phyloP scores from a whole-genome alignment of 2,113 vertebrate genomes.

The Gnathonemus echidnorhynchus region DNA sequence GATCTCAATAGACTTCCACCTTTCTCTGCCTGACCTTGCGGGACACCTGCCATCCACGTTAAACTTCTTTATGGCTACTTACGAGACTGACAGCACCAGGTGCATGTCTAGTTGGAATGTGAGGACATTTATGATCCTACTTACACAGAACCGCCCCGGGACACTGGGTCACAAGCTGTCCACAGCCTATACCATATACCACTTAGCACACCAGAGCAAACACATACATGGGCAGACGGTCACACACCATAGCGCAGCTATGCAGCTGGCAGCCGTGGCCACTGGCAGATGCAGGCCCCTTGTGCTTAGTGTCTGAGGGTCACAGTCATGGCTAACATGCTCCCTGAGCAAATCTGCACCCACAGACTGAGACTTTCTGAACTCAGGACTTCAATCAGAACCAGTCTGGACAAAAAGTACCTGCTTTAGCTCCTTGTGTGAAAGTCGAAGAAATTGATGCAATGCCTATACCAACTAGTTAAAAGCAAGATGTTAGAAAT shows the following conservation, averaged over 20 bases:
- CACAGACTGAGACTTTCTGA: neutral
- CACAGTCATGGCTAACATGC: neutral
- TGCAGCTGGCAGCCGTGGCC: neutral
- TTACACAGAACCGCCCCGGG: neutral
- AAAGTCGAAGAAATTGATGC: neutral
- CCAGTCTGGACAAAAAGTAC: neutral
- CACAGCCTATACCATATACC: neutral
- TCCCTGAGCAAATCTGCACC: neutral
- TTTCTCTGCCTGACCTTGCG: constrained; percentile 14
- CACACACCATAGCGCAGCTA: neutral
- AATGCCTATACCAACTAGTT: neutral
- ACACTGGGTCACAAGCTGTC: neutral
- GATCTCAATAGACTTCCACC: constrained; percentile 43
- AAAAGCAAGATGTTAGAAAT: neutral
- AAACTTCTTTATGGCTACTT: constrained; percentile 12
- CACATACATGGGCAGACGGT: neutral
- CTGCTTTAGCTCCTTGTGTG: neutral
- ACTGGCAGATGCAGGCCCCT: neutral
- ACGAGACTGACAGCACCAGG: constrained; percentile 35
- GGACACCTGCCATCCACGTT: constrained; percentile 16
- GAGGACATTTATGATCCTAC: neutral
- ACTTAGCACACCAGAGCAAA: neutral
- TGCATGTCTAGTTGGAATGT: constrained; percentile 6
- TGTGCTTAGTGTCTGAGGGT: neutral
- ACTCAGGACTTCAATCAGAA: neutral